Base-by-base conservation (phyloP, 2,113 vertebrate species). In the Catharus bicknelli region DNA sequence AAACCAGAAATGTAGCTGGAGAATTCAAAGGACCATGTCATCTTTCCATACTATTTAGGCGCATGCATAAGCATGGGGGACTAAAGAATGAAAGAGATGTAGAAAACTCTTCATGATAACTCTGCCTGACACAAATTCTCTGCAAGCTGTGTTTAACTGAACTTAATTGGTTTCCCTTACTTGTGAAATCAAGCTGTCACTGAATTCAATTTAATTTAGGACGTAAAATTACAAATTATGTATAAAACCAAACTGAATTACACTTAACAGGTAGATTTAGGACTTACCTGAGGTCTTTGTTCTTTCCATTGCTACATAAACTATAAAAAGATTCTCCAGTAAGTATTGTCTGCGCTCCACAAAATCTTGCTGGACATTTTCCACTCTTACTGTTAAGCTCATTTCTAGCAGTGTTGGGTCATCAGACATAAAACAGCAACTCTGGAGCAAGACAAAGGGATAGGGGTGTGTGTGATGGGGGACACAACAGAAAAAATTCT, bases 321-420 rank as follows among this genome's bases (percentile, higher is more conserved):
- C 98, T 94, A 99, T 97, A 97, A 98, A 97, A 93, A 99, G 98
- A 96, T 99, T 99, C 98, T 99, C 99, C 94, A 99, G 97, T 96
- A 99, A 97, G 82, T 99, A 99, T 63, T 99, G 98, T 95, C 99
- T 98, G 93, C 98, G 98, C 91, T 99, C 99, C 97, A 99, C 98
- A 95, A 99, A 98, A 96, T 99, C 98, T 77, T 98, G 95, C 8
- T 98, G 98, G 81, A 89, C 54, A 51, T 97, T 98, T 96, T 98
- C 98, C 70, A 97, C 97, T 70, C 97, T 97, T 67, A 98, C 97
- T 18, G 97, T 98, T 97, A 99, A 98, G 97, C 98, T 99, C 97
- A 99, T 98, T 97, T 99, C 98, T 95, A 99, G 97, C 82, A 97
- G 98, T 95, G 99, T 95, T 79, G 96, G 96, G 67, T 98, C 98